Base-by-base conservation (phyloP, 2,888 invertebrate genomes). In the Scaptodrosophila latifasciaeformis region DNA sequence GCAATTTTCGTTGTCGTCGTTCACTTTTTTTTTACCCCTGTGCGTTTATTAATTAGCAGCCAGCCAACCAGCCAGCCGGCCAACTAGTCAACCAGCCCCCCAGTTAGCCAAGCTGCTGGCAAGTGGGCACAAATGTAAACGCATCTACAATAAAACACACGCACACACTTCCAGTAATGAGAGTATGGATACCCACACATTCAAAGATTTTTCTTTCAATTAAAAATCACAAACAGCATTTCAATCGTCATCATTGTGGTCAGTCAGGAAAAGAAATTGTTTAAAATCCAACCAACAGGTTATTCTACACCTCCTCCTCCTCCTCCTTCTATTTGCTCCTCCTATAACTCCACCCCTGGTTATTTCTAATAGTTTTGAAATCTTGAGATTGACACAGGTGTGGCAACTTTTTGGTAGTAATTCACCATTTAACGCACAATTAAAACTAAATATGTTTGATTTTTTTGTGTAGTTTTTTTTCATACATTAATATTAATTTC, bases 11-110 rank as follows among this genome's bases (percentile, higher is more conserved):
- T 35, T 46, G 53, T 53, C 53, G 57, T 58, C 54, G 51, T 47
- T 51, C 45, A 49, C 51, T 53, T 24, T 45, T 45, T 62, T 7
- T 47, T 55, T 53, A 19, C 21, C 12, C 37, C 67, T 59, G 63
- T 61, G 53, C 57, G 68, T 66, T 78, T 74, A 71, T 79, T 78
- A 81, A 81, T 76, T 81, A 80, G 78, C 75, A 65, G 67, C 54
- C 65, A 64, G 44, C 52, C 53, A 40, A 53, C 21, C 40, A 66
- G 54, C 27, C 35, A 21, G 40, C n/a, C n/a, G n/a, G n/a, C n/a
- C n/a, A n/a, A n/a, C n/a, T n/a, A n/a, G n/a, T n/a, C n/a, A n/a
- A n/a, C n/a, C n/a, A n/a, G n/a, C n/a, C 12, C 37, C 45, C 2
- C 52, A 65, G 30, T 52, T 51, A 49, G n/a, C n/a, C 43, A 30